Evolutionary conservation across 2,888 invertebrate genomes (phyloP).

Genomic region (Chymomyza amoena): DNA sequence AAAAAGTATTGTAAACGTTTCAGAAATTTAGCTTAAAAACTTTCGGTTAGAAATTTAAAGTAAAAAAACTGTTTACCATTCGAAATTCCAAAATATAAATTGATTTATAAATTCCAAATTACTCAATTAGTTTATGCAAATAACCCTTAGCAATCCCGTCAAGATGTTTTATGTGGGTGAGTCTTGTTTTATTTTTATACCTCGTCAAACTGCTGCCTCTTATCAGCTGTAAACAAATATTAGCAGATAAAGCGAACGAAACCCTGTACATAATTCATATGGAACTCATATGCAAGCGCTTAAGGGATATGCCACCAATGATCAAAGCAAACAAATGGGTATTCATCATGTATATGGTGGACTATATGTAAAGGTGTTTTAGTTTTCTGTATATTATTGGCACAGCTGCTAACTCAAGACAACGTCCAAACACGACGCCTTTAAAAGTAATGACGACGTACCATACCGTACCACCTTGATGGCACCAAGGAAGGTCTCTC

Average conservation of each 20-base stretch:
- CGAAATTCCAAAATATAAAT: not conserved
- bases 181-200: not conserved
- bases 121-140: not conserved
- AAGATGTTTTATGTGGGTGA: not conserved
- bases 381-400: slow-evolving; percentile 41
- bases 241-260: slow-evolving; percentile 16
- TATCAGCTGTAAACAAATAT: slow-evolving; percentile 20
- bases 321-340: slow-evolving; percentile 25
- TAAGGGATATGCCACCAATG: not conserved
- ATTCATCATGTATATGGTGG: not conserved
- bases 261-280: slow-evolving; percentile 1
- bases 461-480: not conserved
- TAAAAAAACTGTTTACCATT: not conserved
- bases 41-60: no score
- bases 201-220: slow-evolving; percentile 17
- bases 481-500: not conserved
- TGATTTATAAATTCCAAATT: not conserved
- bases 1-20: no score
- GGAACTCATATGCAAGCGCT: not conserved
- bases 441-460: slow-evolving; percentile 24
- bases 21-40: no score
- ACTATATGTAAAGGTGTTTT: slow-evolving; percentile 49
- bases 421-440: slow-evolving; percentile 5
- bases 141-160: not conserved
- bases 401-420: slow-evolving; percentile 56